Conservation (phyloP, 2,113 vertebrate genomes). For the Caranx ignobilis region DNA sequence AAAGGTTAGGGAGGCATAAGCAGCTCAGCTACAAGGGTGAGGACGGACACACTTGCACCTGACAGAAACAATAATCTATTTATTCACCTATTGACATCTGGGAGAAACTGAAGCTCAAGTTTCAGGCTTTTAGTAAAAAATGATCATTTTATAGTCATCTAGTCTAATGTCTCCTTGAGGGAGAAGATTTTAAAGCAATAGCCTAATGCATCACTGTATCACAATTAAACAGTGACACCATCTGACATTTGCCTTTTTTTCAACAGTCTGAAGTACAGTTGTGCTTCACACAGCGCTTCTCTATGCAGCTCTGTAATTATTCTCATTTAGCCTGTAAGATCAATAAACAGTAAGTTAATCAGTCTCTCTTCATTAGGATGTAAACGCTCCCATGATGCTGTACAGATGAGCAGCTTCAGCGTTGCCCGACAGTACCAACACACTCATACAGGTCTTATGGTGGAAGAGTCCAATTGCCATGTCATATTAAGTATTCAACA, state of each 20-base stretch:
- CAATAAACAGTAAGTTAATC: conserved; percentile 35
- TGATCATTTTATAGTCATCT: not conserved
- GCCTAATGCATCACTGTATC: not conserved
- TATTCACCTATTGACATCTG: not conserved
- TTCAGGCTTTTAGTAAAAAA: not conserved
- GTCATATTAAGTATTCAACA: not conserved
- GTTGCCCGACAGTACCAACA: not conserved
- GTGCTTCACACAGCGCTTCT: not conserved
- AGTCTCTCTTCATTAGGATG: conserved; percentile 4
- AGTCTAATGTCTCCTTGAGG: not conserved
- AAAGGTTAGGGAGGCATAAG: not conserved
- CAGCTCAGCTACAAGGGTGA: not conserved
- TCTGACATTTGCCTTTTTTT: not conserved
- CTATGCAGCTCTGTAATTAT: not conserved
- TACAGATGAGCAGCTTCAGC: not conserved
- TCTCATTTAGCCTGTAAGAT: not conserved
- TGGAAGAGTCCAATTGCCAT: not conserved
- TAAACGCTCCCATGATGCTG: conserved; percentile 5
- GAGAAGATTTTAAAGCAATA: not conserved
- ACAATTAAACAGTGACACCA: not conserved
- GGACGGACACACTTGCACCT: not conserved
- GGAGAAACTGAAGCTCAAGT: not conserved
- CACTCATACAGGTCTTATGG: not conserved
- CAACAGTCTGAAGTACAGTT: not conserved
- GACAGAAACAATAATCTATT: not conserved